Percentiles rank a stretch among this genome's conserved stretches.
These are phyloP conservation scores for Limnephilus auricula DNA, from an alignment of 2,888 invertebrate species.

Conservation along the genomic window DNA sequence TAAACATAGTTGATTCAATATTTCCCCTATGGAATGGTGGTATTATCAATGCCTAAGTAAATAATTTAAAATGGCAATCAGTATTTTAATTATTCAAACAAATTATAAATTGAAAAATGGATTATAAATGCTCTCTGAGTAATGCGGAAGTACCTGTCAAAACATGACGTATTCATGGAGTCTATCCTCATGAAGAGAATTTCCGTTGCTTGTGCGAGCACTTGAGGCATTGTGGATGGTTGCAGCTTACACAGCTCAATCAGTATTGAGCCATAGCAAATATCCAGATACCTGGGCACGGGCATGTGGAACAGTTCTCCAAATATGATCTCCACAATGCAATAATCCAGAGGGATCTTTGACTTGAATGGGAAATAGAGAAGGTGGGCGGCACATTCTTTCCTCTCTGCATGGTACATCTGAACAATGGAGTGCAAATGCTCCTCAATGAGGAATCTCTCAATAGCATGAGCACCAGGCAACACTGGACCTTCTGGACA, in stretches of 20 bases:
- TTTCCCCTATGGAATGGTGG: neutral
- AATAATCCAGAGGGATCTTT: slow-evolving; percentile 97
- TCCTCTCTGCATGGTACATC: slow-evolving; percentile 91
- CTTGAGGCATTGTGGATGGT: slow-evolving; percentile 98
- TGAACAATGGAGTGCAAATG: slow-evolving; percentile 96
- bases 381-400: slow-evolving; percentile 95
- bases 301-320: slow-evolving; percentile 96
- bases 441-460: slow-evolving; percentile 98
- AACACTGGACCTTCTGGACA: slow-evolving; percentile 95
- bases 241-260: slow-evolving; percentile 98
- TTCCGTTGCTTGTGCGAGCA: slow-evolving; percentile 97
- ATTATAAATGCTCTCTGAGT: neutral
- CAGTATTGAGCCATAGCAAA: slow-evolving; percentile 95
- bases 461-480: slow-evolving; percentile 98
- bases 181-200: slow-evolving; percentile 97
- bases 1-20: neutral
- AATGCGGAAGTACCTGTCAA: slow-evolving; percentile 84
- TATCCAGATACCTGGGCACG: slow-evolving; percentile 90
- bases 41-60: neutral
- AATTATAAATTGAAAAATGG: neutral
- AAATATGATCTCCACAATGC: slow-evolving; percentile 98
- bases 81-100: neutral
- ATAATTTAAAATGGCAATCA: neutral
- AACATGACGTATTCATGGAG: slow-evolving; percentile 97
- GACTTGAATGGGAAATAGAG: slow-evolving; percentile 94